phyloP scores from a whole-genome alignment of 1,140 invertebrate genomes.

The Ceratina calcarata region DNA sequence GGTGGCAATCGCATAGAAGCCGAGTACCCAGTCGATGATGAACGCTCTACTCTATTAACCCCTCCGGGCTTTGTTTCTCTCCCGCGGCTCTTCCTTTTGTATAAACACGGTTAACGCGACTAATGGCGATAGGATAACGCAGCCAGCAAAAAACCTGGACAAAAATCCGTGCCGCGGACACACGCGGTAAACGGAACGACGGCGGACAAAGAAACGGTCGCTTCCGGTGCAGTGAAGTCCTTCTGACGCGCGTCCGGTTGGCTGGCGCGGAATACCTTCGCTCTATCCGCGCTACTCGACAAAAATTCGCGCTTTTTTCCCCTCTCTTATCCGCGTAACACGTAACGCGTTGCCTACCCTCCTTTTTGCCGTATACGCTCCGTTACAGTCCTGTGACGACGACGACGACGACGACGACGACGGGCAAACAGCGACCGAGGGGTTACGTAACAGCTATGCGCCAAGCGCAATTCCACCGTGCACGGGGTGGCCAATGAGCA shows the following conservation, averaged over 20 bases:
- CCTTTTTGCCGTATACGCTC: constrained; percentile 54
- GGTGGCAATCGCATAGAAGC: not conserved
- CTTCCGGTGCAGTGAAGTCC: constrained; percentile 55
- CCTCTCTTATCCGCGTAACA: constrained; percentile 45
- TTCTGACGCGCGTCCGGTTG: constrained; percentile 54
- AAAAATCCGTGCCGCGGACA: constrained; percentile 30
- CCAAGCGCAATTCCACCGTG: constrained; percentile 41
- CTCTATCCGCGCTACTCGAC: constrained; percentile 16
- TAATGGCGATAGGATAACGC: constrained; percentile 39
- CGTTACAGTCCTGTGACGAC: constrained; percentile 45
- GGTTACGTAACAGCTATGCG: constrained; percentile 58
- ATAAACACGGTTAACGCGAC: constrained; percentile 11
- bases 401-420: constrained; percentile 60
- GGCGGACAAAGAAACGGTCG: constrained; percentile 42
- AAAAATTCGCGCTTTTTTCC: constrained; percentile 55
- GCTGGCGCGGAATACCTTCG: constrained; percentile 45
- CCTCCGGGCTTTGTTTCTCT: not conserved
- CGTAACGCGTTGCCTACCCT: constrained; percentile 22
- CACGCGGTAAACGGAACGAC: not conserved
- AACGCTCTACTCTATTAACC: constrained; percentile 33
- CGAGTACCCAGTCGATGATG: constrained; percentile 16
- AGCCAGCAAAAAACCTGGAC: constrained; percentile 15
- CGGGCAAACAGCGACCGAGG: constrained; percentile 66
- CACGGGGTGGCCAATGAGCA: constrained; percentile 60
- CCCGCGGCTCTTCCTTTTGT: not conserved